Percentiles rank a stretch among this genome's conserved stretches.
These are phyloP conservation scores for Polydesmus complanatus DNA, from an alignment of 2,888 invertebrate genomes.

Conservation along the genomic window DNA sequence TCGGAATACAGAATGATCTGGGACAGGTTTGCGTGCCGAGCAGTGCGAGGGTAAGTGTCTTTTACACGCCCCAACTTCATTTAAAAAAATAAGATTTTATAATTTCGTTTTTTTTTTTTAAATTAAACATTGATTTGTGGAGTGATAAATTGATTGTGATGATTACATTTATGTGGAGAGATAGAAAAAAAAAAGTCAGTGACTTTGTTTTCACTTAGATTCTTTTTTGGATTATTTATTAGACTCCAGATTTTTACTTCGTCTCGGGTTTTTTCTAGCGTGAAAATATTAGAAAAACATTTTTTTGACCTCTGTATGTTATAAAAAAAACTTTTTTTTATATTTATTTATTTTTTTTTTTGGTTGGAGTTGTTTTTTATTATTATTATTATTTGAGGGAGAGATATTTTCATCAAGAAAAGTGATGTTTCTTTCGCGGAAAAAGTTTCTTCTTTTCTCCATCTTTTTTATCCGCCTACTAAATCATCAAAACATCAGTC, in stretches of 20 bases:
- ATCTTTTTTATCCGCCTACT: too few relatives aligned
- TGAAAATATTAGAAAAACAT: too few relatives aligned
- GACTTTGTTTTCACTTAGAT: background rate
- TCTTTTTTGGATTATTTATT: too few relatives aligned
- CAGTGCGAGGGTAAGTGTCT: constrained; percentile 22
- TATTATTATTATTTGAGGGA: background rate
- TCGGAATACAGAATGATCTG: constrained; percentile 35
- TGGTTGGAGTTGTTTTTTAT: background rate
- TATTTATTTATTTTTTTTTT: background rate
- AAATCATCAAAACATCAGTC: background rate
- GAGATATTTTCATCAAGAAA: background rate
- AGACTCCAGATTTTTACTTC: too few relatives aligned
- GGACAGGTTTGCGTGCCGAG: constrained; percentile 31
- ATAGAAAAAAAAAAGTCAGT: too few relatives aligned
- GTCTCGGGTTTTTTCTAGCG: too few relatives aligned
- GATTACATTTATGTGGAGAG: background rate
- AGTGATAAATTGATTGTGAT: background rate
- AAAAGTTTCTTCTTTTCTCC: too few relatives aligned
- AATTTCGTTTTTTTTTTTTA: too few relatives aligned
- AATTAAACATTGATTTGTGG: constrained; percentile 4
- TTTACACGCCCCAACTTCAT: too few relatives aligned
- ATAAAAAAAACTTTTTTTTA: background rate
- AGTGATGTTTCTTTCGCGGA: too few relatives aligned
- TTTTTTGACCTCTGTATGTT: too few relatives aligned
- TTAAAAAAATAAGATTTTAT: too few relatives aligned